A percentile compares a stretch with the other conserved stretches of the same genome.
Conservation (phyloP, 2,888 invertebrate species). For the Graphium colonna region DNA sequence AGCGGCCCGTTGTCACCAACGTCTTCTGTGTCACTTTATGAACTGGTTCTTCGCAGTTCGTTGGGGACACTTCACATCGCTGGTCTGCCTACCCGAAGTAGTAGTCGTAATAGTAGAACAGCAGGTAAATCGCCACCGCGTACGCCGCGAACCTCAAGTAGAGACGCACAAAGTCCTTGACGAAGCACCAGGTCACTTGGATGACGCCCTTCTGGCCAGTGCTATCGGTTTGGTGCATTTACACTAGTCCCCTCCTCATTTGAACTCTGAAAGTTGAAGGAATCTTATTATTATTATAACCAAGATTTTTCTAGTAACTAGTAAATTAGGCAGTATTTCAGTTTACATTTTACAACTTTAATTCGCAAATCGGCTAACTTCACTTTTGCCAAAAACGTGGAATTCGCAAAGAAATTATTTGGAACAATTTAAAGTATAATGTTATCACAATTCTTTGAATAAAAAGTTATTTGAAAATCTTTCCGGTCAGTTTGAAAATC, state of each 20-base stretch:
- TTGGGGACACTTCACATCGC: conserved; percentile 53
- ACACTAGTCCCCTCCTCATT: not conserved
- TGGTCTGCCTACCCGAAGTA: conserved; percentile 49
- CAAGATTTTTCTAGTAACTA: no score
- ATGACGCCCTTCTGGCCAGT: conserved; percentile 36
- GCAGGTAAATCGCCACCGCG: conserved; percentile 57
- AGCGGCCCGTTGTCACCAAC: conserved; percentile 1
- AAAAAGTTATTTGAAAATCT: no score
- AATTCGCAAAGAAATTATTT: no score
- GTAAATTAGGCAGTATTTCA: no score
- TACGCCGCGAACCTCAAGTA: conserved; percentile 66
- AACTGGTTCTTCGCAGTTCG: conserved; percentile 14
- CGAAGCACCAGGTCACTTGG: conserved; percentile 40
- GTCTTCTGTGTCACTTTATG: not conserved
- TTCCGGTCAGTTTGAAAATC: no score
- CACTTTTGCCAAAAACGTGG: no score
- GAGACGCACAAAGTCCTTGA: conserved; percentile 59
- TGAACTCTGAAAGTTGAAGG: not conserved
- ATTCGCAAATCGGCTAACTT: no score
- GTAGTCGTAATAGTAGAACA: conserved; percentile 68
- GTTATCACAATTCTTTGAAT: no score
- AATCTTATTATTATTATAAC: no score
- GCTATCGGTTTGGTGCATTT: not conserved
- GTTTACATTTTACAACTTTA: no score
- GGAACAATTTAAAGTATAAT: no score